These are phyloP conservation scores for Pecten maximus DNA, from an alignment of 2,888 invertebrate species.

Conservation along the genomic window DNA sequence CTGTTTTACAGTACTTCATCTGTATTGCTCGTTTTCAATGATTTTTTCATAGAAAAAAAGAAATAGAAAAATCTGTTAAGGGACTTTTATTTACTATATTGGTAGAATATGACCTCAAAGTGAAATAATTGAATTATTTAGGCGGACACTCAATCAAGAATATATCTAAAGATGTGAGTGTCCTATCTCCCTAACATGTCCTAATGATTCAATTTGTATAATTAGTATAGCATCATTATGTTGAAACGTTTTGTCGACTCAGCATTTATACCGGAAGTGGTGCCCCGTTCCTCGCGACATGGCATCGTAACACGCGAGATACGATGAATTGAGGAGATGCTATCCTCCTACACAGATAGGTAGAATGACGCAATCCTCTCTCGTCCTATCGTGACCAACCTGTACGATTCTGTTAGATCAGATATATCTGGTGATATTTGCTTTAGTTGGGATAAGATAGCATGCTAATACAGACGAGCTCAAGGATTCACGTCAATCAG, in stretches of 20 bases:
- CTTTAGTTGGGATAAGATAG: conserved; percentile 13
- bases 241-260: conserved; percentile 16
- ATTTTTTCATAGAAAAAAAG: too few species aligned
- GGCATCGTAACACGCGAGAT: neutral
- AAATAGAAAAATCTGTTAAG: too few species aligned
- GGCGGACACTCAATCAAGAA: neutral
- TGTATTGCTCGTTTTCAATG: neutral
- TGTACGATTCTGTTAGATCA: neutral
- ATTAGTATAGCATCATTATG: conserved; percentile 13
- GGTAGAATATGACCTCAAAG: neutral
- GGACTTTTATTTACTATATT: too few species aligned
- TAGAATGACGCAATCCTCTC: neutral
- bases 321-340: neutral
- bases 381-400: neutral
- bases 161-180: too few species aligned
- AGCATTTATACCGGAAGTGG: conserved; percentile 15
- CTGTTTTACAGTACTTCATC: neutral
- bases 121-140: neutral
- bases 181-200: neutral
- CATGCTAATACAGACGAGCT: conserved; percentile 5
- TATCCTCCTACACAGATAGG: neutral
- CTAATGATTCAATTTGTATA: neutral
- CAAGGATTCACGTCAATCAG: conserved; percentile 9
- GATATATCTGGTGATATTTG: conserved; percentile 30
- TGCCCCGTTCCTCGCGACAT: neutral